These are phyloP conservation scores for Luscinia luscinia DNA, from an alignment of 2,797 vertebrate genomes.

Conservation along the genomic window DNA sequence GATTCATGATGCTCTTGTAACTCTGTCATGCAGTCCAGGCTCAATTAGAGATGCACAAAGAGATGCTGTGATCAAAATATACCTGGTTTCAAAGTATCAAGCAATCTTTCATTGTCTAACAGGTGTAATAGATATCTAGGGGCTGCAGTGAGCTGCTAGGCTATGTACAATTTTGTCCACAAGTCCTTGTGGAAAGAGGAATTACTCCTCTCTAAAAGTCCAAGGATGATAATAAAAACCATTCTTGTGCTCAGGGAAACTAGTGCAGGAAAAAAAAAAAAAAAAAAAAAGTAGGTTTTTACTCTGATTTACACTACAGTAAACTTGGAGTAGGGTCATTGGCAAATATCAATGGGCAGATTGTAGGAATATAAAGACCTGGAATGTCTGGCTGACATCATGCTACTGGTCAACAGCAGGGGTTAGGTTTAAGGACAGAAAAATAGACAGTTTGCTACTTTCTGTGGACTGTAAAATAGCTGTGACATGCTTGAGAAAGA, in stretches of 20 bases:
- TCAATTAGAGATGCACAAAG: not conserved
- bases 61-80: not conserved
- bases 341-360: not conserved
- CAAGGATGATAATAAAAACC: not conserved
- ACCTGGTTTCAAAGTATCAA: not conserved
- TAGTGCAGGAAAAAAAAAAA: not conserved
- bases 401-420: not conserved
- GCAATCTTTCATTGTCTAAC: not conserved
- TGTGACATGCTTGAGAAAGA: conserved; percentile 31
- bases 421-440: conserved; percentile 7
- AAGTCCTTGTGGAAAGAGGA: not conserved
- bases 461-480: not conserved
- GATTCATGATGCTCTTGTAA: not conserved
- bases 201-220: not conserved
- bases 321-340: not conserved
- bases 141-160: not conserved
- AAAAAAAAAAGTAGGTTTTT: not conserved
- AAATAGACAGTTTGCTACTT: conserved; percentile 34
- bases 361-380: not conserved
- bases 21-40: not conserved
- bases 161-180: not conserved
- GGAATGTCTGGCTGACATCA: not conserved
- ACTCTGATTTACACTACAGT: not conserved
- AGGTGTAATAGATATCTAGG: not conserved
- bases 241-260: not conserved